phyloP scores from a whole-genome alignment of 2,797 vertebrate species.

The Sebastolobus alascanus region DNA sequence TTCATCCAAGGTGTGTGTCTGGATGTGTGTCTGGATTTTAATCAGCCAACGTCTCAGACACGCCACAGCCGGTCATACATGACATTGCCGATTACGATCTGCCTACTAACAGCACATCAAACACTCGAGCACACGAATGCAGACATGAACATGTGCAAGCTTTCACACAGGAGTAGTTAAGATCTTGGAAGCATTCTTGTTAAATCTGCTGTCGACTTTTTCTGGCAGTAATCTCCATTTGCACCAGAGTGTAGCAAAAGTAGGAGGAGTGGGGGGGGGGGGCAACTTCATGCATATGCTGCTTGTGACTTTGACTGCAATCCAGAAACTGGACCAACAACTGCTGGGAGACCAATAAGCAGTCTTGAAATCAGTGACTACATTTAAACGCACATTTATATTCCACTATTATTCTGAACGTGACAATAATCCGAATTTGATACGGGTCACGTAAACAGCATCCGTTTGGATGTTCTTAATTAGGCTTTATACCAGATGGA shows the following conservation, averaged over 20 bases:
- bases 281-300: slow-evolving; percentile 49
- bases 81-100: slow-evolving; percentile 69
- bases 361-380: slow-evolving; percentile 7
- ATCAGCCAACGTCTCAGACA: slow-evolving; percentile 54
- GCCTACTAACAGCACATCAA: slow-evolving; percentile 69
- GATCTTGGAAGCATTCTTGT: slow-evolving; percentile 77
- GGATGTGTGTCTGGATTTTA: slow-evolving; percentile 26
- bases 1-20: slow-evolving; percentile 4
- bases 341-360: slow-evolving; percentile 13
- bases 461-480: too few species aligned
- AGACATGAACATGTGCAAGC: slow-evolving; percentile 34
- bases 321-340: slow-evolving; percentile 21
- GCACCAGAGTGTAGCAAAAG: slow-evolving; percentile 47
- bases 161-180: slow-evolving; percentile 57
- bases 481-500: too few species aligned
- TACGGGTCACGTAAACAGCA: too few species aligned
- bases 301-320: slow-evolving; percentile 32
- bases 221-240: slow-evolving; percentile 65
- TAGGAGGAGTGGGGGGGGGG: slow-evolving; percentile 1
- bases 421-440: too few species aligned
- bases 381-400: too few species aligned
- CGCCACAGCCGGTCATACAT: slow-evolving; percentile 62
- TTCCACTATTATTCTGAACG: too few species aligned
- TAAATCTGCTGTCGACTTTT: slow-evolving; percentile 71
- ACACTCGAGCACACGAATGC: slow-evolving; percentile 33